Percentiles rank a stretch among this genome's conserved stretches.
Conservation (phyloP, 1,140 invertebrate species). For the Drosophila asahinai region DNA sequence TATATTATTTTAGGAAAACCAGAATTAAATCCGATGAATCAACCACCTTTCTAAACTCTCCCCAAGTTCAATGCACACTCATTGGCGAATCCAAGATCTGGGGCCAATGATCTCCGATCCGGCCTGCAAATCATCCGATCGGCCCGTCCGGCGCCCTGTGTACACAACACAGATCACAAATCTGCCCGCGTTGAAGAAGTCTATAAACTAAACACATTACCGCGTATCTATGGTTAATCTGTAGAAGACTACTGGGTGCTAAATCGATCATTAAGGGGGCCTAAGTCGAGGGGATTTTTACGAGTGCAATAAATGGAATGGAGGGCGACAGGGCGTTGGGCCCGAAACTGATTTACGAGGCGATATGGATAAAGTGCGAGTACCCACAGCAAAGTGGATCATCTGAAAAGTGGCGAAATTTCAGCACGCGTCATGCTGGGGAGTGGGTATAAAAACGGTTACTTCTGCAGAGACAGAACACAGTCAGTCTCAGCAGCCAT, state of each 20-base stretch:
- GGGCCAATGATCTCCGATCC: conserved; percentile 41
- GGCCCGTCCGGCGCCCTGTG: conserved; percentile 12
- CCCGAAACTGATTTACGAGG: conserved; percentile 64
- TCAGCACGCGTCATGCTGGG: conserved; percentile 7
- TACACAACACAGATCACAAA: conserved; percentile 40
- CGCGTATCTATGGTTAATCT: conserved; percentile 22
- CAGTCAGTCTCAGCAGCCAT: conserved; percentile 54
- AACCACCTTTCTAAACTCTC: conserved; percentile 24
- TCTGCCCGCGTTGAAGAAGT: conserved; percentile 4
- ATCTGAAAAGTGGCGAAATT: conserved; percentile 34
- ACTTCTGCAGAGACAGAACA: conserved; percentile 4
- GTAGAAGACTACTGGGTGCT: conserved; percentile 48
- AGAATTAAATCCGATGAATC: neutral
- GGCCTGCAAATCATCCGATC: conserved; percentile 44
- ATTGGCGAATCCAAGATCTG: neutral
- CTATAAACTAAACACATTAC: conserved; percentile 71
- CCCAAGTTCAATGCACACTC: conserved; percentile 59
- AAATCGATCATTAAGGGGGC: conserved; percentile 67
- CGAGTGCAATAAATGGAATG: conserved; percentile 62
- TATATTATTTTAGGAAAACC: neutral
- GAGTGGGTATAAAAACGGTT: conserved; percentile 51
- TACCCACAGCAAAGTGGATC: conserved; percentile 25
- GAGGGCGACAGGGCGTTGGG: conserved; percentile 1
- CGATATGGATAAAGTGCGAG: conserved; percentile 47
- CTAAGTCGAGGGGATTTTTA: conserved; percentile 53